Conservation (phyloP, 2,797 vertebrate genomes). For the Emys orbicularis region DNA sequence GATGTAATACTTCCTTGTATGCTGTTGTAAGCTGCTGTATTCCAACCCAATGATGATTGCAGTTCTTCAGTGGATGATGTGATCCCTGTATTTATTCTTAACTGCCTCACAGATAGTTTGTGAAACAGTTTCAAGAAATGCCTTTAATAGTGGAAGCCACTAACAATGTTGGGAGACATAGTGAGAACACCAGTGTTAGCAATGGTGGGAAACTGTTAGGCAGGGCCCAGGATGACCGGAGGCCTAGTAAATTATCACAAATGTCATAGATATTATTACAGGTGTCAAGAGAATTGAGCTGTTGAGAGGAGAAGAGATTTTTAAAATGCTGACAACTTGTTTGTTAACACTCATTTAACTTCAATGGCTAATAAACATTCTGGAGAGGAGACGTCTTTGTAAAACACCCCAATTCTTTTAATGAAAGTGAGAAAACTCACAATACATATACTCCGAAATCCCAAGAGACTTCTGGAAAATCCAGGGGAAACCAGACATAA, state of each 20-base stretch:
- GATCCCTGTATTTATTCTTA: neutral
- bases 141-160: neutral
- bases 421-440: neutral
- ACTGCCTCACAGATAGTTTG: neutral
- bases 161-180: neutral
- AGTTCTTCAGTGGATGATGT: rapidly evolving
- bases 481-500: neutral
- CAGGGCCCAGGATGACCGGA: neutral
- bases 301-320: neutral
- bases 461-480: neutral
- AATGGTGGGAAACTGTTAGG: neutral
- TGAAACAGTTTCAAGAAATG: neutral
- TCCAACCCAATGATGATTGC: rapidly evolving
- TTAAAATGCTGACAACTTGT: neutral
- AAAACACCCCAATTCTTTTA: neutral
- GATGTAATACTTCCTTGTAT: neutral
- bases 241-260: neutral
- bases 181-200: neutral
- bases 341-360: neutral
- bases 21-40: neutral
- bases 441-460: neutral
- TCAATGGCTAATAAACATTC: neutral
- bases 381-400: neutral
- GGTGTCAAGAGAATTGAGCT: neutral
- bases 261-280: neutral